Base-by-base conservation (phyloP, 2,113 vertebrate genomes). In the Centrocercus urophasianus region DNA sequence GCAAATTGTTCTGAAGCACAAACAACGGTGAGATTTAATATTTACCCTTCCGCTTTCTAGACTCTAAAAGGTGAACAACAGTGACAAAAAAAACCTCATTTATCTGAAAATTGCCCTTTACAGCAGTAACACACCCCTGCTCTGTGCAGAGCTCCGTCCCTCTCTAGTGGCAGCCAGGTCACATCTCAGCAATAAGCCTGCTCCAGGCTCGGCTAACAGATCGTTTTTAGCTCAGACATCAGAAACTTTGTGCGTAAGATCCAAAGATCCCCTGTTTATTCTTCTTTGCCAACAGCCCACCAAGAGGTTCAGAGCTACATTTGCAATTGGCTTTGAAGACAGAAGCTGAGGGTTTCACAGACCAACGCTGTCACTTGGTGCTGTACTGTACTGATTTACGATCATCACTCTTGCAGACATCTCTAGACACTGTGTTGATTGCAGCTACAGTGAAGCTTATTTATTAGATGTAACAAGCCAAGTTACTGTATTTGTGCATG, bases 101-200 rank as follows among this genome's bases (percentile, higher is more conserved):
- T 77, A 57, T 34, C 42, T 80, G 21, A 87, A 34, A 74, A 7
- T 0, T 50, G 21, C 34, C 28, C 67, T 65, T 82, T n/a, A 34
- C 3, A 4, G 2, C 38, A 69, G 30, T 15, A 81, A 64, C 3
- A 5, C 42, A 67, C 25, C 67, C 71, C 67, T 70, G 32, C 45
- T 77, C 67, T 36, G n/a, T 61, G 12, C 0, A 83, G 75, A 89
- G 85, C 69, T 91, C 69, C 64, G 43, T 93, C 91, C 91, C 88
- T 94, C 91, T 93, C 85, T 65, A 86, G 88, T 54, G 82, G 89
- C 65, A 91, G 85, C 60, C 30, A 73, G 82, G 84, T 89, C 94
- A 93, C 85, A 86, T 9, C 74, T 34, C 88, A 90, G 8, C 16
- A 28, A 45, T 47, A 85, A 89, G 25, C n/a, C 24, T 22, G 80